Base-by-base conservation (phyloP, 1,140 invertebrate species). In the Papilio polytes region DNA sequence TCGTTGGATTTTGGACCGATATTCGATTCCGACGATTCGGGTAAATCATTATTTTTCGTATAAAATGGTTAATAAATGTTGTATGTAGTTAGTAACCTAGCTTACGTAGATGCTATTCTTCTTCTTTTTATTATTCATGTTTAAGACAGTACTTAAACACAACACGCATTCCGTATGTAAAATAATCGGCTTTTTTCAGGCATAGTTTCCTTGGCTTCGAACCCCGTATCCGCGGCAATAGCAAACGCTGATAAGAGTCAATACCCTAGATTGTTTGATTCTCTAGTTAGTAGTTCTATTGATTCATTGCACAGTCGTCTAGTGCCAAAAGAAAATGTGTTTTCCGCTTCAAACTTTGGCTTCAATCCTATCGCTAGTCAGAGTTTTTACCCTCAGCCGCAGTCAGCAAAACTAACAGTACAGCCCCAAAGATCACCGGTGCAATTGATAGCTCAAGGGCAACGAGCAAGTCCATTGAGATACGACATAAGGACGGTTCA, bases 361-460 rank as follows among this genome's bases (percentile, higher is more conserved):
- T 95, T 94, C 80, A 92, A 93, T 84, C 94, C 94, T 13, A 92
- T 94, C 79, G 92, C 92, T 79, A 95, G 95, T 88, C 91, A 95
- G 89, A 89, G 90, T 81, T 95, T 92, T 84, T 80, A 85, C 74
- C 88, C 89, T 51, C 87, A 86, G 41, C 88, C 78, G 53, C 89
- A 85, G 73, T 81, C 89, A n/a, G 91, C 90, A 56, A 90, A 88
- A 82, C 78, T 92, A 84, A 85, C 88, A 72, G 84, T 83, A 77
- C 87, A 87, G 73, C 87, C 88, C 2, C 85, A 85, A 89, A 66
- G 86, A 89, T 53, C 81, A 83, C 63, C 84, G 80, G 56, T 85
- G 78, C 80, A 85, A n/a, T 76, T 81, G 44, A 80, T 86, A 70
- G 89, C 90, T 73, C 82, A 87, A 74, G 85, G 88, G 46, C 88